Evolutionary conservation across 2,113 vertebrate species (phyloP), one percentile per base, ranked within the genome.

Genomic region (Dicerorhinus sumatrensis): DNA sequence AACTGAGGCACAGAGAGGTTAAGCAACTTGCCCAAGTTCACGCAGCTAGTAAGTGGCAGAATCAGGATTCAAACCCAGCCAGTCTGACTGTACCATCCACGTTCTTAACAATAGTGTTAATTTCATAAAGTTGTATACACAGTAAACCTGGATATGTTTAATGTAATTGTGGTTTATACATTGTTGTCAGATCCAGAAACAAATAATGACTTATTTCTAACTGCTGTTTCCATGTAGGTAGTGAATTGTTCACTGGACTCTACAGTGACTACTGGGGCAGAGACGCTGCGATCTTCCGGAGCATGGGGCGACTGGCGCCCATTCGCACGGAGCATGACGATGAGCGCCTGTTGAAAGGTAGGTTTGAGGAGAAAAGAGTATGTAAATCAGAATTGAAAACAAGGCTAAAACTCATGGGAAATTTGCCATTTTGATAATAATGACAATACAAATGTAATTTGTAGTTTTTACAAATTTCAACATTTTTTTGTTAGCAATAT

Each of bases 191-290:
- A 72, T 1, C n/a, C 54, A 56, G 33, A 1, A 81, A 2, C 12
- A 33, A 3, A 0, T 5, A 56, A 3, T 17, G 1, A 84, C 84
- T 92, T 36, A 8, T 10, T 94, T 91, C 90, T 63, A 80, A 42
- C 36, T 2, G 46, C 42, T 23, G 48, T 33, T 63, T 85, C 2
- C 25, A 16, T 56, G 16, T 91, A 99, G 99, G 99, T 93, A 99
- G 99, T 42, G 99, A 99, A 75, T 98, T 99, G 80, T 99, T 99
- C 62, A 95, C 99, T 23, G 99, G 99, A 17, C 99, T 99, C 79
- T 99, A 99, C 98, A 99, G 99, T 0, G 99, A 99, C 98, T 99
- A 99, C 98, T 99, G 99, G 99, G 99, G 99, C 92, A 99, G 99
- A 36, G 99, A 99, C 1, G 99, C 99, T 0, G 99, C 99, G 10